Evolutionary conservation across 2,888 invertebrate genomes (phyloP), one percentile per base, ranked within the genome.

Genomic region (Megamerina dolium): DNA sequence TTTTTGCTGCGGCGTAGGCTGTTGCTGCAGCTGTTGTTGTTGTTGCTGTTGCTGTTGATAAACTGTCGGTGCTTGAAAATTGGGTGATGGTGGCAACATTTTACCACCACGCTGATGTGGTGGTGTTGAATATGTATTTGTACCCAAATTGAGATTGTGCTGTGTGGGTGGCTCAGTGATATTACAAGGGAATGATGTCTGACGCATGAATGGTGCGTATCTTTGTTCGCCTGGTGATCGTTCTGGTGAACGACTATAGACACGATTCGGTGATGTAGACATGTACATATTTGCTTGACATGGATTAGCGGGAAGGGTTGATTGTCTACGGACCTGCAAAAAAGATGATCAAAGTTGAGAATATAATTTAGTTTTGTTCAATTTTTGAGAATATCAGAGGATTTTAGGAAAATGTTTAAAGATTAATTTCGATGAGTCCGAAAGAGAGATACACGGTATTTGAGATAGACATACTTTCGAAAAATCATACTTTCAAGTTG

Each of bases 241-340:
- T 40, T 70, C 70, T 19, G 70, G 70, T 19, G 70, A 70, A 29
- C 70, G 62, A 43, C 66, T 68, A 39, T 68, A 70, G 21, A 53
- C 50, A 23, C 70, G 63, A 54, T 66, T 70, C 19, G 70, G 70
- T 14, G 70, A 70, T 5, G 70, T 69, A 35, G 70, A 70, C 57
- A 69, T 59, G 52, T 68, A 70, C n/a, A 67, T 63, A 41, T 55
- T 53, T 29, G 61, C 53, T 50, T 62, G 61, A 51, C 66, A 65
- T 51, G 68, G 68, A 50, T 63, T 62, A 10, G 66, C 63, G 19
- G 65, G 66, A 51, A 70, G 46, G 18, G 70, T 70, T 48, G 70
- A 70, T 57, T 70, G 70, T 48, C 70, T 59, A 37, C 70, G 66
- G 53, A 70, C 61, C 60, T 65, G 27, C 6, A 18, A 34, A 33